Evolutionary conservation across 1,140 invertebrate species (phyloP), one percentile per base, ranked within the genome.

Genomic region (Neodiprion virginianus): DNA sequence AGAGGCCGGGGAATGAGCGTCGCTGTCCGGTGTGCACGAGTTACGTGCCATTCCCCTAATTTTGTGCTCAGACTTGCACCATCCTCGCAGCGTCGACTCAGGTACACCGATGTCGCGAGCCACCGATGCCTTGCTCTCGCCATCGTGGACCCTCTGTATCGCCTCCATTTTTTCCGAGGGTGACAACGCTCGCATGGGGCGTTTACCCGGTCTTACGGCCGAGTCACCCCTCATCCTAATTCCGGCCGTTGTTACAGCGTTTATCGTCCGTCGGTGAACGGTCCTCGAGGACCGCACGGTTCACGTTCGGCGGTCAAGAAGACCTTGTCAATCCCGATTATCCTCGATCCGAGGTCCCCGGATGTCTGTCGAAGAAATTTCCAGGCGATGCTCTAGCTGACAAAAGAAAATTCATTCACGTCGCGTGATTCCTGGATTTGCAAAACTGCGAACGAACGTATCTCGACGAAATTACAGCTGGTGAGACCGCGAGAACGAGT

Each of bases 1-100:
- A 67, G 91, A 90, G 14, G 88, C 82, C 0, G 82, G 81, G 21
- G 83, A 85, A 17, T 83, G 84, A 0, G 85, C 84, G 53, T 86
- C 86, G 47, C 84, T 93, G 73, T 93, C 92, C 0, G 92, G 91
- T 1, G 91, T 87, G 61, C 82, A 90, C 7, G 92, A 93, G 74
- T 93, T 91, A 11, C 91, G 88, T 0, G 92, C 92, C 89, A 94
- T 92, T 69, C 92, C 92, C 1, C 92, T 90, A 1, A 95, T 90
- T 80, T 95, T 95, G 75, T 93, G 91, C 80, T 95, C 93, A 77
- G 94, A 94, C 82, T 96, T 96, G 86, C 94, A 96, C 95, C 95
- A 96, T 21, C 95, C 94, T 0, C 95, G 89, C 1, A 96, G 85
- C 0, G 94, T 96, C 0, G 94, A 95, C 83, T 96, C 95, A 0